Evolutionary conservation across 2,797 vertebrate species (phyloP).

Genomic region (Choloepus didactylus): DNA sequence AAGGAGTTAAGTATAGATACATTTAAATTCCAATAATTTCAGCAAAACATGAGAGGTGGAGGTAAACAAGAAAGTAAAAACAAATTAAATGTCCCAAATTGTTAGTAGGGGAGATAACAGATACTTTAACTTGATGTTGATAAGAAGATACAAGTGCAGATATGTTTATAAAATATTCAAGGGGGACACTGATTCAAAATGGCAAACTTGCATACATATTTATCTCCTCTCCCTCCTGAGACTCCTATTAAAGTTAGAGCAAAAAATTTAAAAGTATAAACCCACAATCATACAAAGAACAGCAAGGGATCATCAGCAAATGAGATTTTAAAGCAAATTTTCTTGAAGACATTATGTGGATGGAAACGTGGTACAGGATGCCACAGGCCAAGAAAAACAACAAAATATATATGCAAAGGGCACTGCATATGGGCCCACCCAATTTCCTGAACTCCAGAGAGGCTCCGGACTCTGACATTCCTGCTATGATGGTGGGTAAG

Average conservation of each 20-base stretch:
- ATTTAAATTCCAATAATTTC: constrained; percentile 11
- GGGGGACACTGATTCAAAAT: background rate
- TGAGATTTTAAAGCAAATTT: background rate
- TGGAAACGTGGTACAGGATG: no score
- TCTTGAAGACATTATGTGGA: background rate
- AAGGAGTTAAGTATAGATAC: background rate
- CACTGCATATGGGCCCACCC: background rate
- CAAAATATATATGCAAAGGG: no score
- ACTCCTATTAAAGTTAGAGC: background rate
- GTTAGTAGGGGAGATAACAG: background rate
- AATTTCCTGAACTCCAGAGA: background rate
- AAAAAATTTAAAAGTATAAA: constrained; percentile 22
- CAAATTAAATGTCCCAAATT: background rate
- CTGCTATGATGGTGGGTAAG: background rate
- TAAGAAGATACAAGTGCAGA: background rate
- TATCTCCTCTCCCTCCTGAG: background rate
- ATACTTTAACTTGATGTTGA: background rate
- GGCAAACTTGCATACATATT: background rate
- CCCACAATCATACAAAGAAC: background rate
- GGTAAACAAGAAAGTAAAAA: background rate
- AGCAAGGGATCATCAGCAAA: background rate
- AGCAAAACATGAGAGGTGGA: background rate
- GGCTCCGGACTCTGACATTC: background rate
- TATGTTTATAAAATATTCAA: constrained; percentile 29
- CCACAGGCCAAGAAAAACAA: background rate